Conservation (phyloP, 2,888 invertebrate genomes). For the Biston betularia region DNA sequence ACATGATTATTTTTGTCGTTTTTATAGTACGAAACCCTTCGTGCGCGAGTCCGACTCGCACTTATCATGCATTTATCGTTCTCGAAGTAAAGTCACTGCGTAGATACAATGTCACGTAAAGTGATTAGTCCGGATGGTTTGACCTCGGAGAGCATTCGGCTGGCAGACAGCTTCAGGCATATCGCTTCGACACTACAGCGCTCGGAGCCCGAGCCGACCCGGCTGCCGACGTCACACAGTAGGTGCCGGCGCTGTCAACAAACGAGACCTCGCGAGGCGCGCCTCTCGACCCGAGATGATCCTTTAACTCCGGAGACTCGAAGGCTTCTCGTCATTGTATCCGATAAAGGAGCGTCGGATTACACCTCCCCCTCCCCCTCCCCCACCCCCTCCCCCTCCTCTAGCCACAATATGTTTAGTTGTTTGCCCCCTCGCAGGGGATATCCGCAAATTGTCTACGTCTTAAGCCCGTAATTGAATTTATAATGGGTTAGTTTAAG, state of each 20-base stretch:
- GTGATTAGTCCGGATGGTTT: no score
- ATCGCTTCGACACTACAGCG: no score
- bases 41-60: no score
- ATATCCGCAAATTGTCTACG: slow-evolving; percentile 73
- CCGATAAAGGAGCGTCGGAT: slow-evolving; percentile 71
- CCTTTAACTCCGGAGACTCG: slow-evolving; percentile 24
- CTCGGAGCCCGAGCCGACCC: no score
- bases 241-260: neutral
- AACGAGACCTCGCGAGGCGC: slow-evolving; percentile 2
- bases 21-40: no score
- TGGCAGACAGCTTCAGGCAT: no score
- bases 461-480: slow-evolving; percentile 81
- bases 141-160: no score
- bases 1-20: no score
- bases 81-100: no score
- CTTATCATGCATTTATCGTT: no score
- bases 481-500: slow-evolving; percentile 82
- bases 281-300: slow-evolving; percentile 16
- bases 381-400: slow-evolving; percentile 45
- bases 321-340: slow-evolving; percentile 42
- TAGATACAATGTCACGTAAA: no score
- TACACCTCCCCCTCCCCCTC: slow-evolving; percentile 57
- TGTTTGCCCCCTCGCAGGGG: slow-evolving; percentile 33
- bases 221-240: no score
- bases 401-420: slow-evolving; percentile 77